Evolutionary conservation across 2,113 vertebrate species (phyloP).

Genomic region (Oostethus manadensis): DNA sequence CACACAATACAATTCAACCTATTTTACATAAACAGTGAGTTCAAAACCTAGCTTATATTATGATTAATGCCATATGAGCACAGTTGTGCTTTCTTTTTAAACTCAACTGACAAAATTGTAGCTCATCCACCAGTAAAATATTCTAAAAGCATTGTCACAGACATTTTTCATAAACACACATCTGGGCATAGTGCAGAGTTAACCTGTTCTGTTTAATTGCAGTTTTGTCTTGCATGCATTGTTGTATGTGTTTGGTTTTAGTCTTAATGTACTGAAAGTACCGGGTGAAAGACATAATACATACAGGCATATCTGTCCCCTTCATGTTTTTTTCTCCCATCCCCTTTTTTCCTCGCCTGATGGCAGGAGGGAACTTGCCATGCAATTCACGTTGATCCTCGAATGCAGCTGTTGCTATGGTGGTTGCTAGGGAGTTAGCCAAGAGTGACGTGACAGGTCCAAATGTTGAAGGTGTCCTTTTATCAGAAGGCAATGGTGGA

Average conservation of each 20-base stretch:
- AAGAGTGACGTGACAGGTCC: slow-evolving; percentile 72
- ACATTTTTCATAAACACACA: background rate
- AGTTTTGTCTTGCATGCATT: too few relatives aligned
- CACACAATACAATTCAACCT: background rate
- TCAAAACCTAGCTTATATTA: background rate
- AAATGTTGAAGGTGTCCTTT: slow-evolving; percentile 81
- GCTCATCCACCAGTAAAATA: too few relatives aligned
- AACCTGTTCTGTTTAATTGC: background rate
- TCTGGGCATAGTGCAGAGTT: background rate
- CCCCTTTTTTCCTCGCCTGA: slow-evolving; percentile 36
- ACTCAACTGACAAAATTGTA: too few relatives aligned
- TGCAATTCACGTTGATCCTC: slow-evolving; percentile 73
- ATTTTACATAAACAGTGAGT: background rate
- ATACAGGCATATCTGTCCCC: slow-evolving; percentile 42
- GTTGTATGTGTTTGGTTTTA: too few relatives aligned
- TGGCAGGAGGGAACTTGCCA: slow-evolving; percentile 67
- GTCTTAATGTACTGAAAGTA: background rate
- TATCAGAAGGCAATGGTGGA: slow-evolving; percentile 60
- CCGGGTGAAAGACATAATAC: slow-evolving; percentile 4
- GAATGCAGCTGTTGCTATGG: slow-evolving; percentile 74
- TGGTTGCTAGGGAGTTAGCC: slow-evolving; percentile 79
- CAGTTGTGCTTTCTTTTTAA: background rate
- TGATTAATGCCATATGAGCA: background rate
- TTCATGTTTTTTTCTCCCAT: slow-evolving; percentile 6
- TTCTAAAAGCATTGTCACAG: background rate